Base-by-base conservation (phyloP, 2,797 vertebrate genomes). In the Eospalax fontanierii region DNA sequence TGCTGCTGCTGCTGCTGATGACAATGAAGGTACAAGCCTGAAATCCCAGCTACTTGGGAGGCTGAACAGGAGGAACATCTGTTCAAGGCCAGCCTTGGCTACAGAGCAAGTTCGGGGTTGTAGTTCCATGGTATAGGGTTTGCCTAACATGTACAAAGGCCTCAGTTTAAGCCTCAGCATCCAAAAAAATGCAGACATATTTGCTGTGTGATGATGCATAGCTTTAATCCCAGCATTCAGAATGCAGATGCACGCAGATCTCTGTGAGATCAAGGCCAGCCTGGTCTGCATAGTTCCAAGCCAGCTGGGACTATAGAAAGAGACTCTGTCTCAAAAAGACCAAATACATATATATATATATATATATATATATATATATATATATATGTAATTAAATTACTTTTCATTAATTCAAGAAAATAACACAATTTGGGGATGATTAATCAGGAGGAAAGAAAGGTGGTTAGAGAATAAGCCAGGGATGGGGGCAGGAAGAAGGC, bases 321-420 rank as follows among this genome's bases (percentile, higher is more conserved):
- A 50, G 46, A 50, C 46, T 11, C 63, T 65, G 24, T 3, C 33
- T 35, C 30, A 71, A 33, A 68, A n/a, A n/a, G n/a, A n/a, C n/a
- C n/a, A n/a, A n/a, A n/a, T n/a, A n/a, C n/a, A n/a, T n/a, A n/a
- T n/a, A n/a, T n/a, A n/a, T n/a, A n/a, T n/a, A n/a, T 46, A 50
- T 16, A 6, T 38, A 86, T n/a, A 38, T 35, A n/a, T 35, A 54
- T 7, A n/a, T n/a, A 28, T 61, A 15, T 68, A 11, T 79, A 38
- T n/a, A n/a, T n/a, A n/a, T n/a, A n/a, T n/a, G n/a, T n/a, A n/a
- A n/a, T n/a, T n/a, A n/a, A n/a, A 78, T 78, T 43, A 79, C 86
- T 78, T 89, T 94, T 66, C 71, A 89, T 73, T 93, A 76, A 88
- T 22, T 84, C 43, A 9, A 22, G 76, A 22, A 90, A 86, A 46